phyloP scores from a whole-genome alignment of 2,113 vertebrate species.

The Poicephalus gulielmi region DNA sequence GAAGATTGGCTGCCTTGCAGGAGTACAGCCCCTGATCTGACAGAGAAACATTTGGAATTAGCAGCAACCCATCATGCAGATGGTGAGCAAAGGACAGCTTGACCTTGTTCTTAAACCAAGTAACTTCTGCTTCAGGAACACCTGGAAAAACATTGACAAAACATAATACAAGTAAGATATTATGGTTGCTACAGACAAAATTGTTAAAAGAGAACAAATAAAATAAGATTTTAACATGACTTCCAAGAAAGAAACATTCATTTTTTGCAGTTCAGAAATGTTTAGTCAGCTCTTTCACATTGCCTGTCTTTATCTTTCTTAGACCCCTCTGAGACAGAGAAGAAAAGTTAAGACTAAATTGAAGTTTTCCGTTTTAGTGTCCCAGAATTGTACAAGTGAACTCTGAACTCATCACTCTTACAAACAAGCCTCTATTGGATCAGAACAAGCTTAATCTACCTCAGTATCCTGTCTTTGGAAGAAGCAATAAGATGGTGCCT shows the following conservation, averaged over 20 bases:
- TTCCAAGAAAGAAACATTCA: neutral
- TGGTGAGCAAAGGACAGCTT: slow-evolving; percentile 48
- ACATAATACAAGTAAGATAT: neutral
- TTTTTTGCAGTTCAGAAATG: neutral
- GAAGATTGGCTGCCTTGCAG: slow-evolving; percentile 77
- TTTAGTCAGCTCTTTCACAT: neutral
- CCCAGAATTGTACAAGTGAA: neutral
- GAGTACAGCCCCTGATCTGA: slow-evolving; percentile 77
- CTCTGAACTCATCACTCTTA: neutral
- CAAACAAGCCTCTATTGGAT: neutral
- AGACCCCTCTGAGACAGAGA: neutral
- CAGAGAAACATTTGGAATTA: slow-evolving; percentile 70
- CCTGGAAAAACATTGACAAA: slow-evolving; percentile 66
- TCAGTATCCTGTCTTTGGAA: neutral
- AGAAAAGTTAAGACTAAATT: neutral
- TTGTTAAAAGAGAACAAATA: neutral
- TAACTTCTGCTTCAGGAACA: slow-evolving; percentile 81
- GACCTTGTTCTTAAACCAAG: slow-evolving; percentile 78
- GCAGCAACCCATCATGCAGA: slow-evolving; percentile 64
- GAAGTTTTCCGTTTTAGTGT: neutral
- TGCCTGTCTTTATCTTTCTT: neutral
- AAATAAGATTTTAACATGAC: neutral
- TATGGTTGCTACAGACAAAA: neutral
- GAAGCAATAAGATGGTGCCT: neutral
- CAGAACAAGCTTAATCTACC: neutral